Base-by-base conservation (phyloP, 2,113 vertebrate species). In the Nematolebias whitei region DNA sequence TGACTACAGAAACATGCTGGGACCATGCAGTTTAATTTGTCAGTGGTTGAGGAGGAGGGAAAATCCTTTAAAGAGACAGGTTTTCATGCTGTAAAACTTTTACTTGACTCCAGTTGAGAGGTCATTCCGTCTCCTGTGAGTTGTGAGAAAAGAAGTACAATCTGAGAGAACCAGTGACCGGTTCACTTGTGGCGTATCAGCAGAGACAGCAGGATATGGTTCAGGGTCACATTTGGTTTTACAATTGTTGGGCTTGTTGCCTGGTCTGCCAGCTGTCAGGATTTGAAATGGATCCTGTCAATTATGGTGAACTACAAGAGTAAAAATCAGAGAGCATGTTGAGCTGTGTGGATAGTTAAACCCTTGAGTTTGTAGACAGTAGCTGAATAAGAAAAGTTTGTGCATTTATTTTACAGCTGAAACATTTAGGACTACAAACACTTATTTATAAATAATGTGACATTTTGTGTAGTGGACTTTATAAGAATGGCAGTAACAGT, bases 61-160 rank as follows among this genome's bases (percentile, higher is more conserved):
- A 26, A 63, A 53, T 44, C 52, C 45, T 35, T 52, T 53, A 66
- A 66, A 71, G 38, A 70, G 43, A 84, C 66, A 32, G 12, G 15
- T 44, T 79, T 80, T 75, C 41, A 74, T 56, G 48, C 60, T 57
- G 7, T 59, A 68, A 67, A 41, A 55, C 55, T 53, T 44, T n/a
- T 50, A 65, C 51, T 41, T 50, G 41, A 49, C 22, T 59, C 45
- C 20, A 47, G 39, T 1, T 39, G 41, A 40, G 35, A 65, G 58
- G 65, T 78, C 20, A 59, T 49, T 62, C 20, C 35, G 5, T 68
- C 58, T 61, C 43, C 72, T 62, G 48, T 45, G 58, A 64, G 59
- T 32, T 20, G 8, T 35, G 43, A 52, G 23, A 71, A 44, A 53
- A 71, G 62, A 76, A 80, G 38, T 8, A 8, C 32, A 54, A 19